A percentile compares a stretch with the other conserved stretches of the same genome.
Evolutionary conservation across 2,113 vertebrate species (phyloP).

Genomic region (Anguilla japonica): DNA sequence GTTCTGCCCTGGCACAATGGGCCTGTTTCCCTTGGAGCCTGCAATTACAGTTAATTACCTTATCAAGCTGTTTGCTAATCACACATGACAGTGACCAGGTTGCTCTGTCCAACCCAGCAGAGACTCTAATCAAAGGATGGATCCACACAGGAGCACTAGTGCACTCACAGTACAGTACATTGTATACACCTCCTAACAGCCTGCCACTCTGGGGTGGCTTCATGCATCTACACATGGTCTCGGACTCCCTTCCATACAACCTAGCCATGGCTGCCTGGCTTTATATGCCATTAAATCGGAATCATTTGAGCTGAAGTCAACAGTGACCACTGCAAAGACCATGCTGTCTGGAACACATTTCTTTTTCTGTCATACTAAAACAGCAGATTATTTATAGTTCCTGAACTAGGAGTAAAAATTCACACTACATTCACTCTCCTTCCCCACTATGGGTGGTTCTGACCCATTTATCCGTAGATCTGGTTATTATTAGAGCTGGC

Average conservation of each 20-base stretch:
- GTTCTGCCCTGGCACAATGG: slow-evolving; percentile 5
- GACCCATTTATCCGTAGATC: not conserved
- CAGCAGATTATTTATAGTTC: not conserved
- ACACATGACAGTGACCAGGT: slow-evolving; percentile 7
- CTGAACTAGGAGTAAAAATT: not conserved
- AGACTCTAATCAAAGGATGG: not conserved
- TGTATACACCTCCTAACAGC: not conserved
- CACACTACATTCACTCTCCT: not conserved
- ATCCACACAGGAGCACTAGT: not conserved
- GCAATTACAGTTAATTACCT: slow-evolving; percentile 12
- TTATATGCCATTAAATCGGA: not conserved
- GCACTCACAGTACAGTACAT: no score
- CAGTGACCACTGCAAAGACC: not conserved
- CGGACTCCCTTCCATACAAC: not conserved
- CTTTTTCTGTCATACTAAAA: not conserved
- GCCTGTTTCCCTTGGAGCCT: slow-evolving; percentile 1
- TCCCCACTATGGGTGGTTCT: not conserved
- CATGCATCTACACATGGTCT: not conserved
- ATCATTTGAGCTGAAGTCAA: not conserved
- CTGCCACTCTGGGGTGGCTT: not conserved
- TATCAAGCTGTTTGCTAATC: slow-evolving; percentile 21
- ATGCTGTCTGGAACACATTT: not conserved
- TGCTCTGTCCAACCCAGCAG: not conserved
- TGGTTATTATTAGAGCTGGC: not conserved
- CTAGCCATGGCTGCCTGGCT: not conserved